Evolutionary conservation across 2,888 invertebrate species (phyloP).

Genomic region (Callyntrura sp.): DNA sequence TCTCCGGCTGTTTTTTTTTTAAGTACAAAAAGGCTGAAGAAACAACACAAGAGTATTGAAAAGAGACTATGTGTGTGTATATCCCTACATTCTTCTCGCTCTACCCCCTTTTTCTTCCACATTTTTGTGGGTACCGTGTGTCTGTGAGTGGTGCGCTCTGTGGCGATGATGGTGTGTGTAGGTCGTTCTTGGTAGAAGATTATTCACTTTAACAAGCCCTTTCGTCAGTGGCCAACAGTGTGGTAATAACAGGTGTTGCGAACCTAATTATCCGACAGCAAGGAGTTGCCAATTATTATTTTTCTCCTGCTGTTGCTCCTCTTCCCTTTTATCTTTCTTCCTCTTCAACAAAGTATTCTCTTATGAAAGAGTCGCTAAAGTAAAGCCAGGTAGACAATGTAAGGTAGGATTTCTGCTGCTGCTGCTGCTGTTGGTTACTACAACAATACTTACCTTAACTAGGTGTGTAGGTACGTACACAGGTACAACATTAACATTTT

Average conservation of each 20-base stretch:
- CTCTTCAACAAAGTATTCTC: constrained; percentile 27
- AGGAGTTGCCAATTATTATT: constrained; percentile 77
- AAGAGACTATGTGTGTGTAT: not conserved
- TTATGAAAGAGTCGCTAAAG: constrained; percentile 17
- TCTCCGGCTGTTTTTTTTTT: too few species aligned
- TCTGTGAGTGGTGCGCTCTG: constrained; percentile 40
- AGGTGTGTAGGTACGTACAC: not conserved
- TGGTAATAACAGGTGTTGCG: constrained; percentile 79
- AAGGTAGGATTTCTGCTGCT: too few species aligned
- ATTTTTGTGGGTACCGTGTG: not conserved
- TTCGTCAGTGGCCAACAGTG: constrained; percentile 77
- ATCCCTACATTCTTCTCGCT: not conserved
- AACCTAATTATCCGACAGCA: constrained; percentile 77
- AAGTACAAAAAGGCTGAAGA: constrained; percentile 9
- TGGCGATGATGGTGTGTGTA: constrained; percentile 59
- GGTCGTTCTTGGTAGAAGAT: constrained; percentile 56
- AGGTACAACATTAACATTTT: not conserved
- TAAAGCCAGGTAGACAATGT: not conserved
- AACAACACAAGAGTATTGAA: not conserved
- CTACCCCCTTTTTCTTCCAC: not conserved
- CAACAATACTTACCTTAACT: not conserved
- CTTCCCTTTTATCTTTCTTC: constrained; percentile 22
- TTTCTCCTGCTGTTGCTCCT: constrained; percentile 60
- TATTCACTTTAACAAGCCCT: constrained; percentile 79
- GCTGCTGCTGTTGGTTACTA: too few species aligned